These are phyloP conservation scores for Momotus momota DNA, from an alignment of 2,797 vertebrate species.

Conservation along the genomic window DNA sequence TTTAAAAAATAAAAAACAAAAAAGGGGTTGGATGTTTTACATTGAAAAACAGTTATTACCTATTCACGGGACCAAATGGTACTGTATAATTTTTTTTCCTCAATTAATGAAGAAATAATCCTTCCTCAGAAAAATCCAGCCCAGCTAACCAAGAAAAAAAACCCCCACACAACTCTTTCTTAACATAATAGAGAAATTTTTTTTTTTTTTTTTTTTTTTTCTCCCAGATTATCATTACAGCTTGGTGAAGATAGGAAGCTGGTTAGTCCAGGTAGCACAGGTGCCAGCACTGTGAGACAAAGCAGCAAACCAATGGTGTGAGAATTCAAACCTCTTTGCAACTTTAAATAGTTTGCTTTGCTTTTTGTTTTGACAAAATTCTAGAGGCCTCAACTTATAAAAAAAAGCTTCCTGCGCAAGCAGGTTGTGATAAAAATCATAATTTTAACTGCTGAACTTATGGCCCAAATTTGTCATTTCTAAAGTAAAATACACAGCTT, in stretches of 20 bases:
- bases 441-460: slow-evolving; percentile 4
- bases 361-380: slow-evolving; percentile 20
- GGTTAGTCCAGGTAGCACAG: neutral
- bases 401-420: slow-evolving; percentile 32
- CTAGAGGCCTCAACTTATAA: neutral
- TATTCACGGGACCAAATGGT: neutral
- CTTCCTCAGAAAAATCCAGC: neutral
- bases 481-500: neutral
- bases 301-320: neutral
- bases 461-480: slow-evolving; percentile 6
- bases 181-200: neutral
- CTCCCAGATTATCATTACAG: neutral
- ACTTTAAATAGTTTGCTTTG: neutral
- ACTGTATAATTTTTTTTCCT: neutral
- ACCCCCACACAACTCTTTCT: neutral
- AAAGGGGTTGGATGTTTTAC: neutral
- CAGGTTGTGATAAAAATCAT: slow-evolving; percentile 20
- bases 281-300: neutral
- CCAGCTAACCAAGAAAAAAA: neutral
- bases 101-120: neutral
- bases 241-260: neutral
- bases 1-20: no score
- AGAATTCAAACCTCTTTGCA: neutral
- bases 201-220: neutral
- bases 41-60: neutral